These are phyloP conservation scores for Lateolabrax maculatus DNA, from an alignment of 2,797 vertebrate species.

Conservation along the genomic window DNA sequence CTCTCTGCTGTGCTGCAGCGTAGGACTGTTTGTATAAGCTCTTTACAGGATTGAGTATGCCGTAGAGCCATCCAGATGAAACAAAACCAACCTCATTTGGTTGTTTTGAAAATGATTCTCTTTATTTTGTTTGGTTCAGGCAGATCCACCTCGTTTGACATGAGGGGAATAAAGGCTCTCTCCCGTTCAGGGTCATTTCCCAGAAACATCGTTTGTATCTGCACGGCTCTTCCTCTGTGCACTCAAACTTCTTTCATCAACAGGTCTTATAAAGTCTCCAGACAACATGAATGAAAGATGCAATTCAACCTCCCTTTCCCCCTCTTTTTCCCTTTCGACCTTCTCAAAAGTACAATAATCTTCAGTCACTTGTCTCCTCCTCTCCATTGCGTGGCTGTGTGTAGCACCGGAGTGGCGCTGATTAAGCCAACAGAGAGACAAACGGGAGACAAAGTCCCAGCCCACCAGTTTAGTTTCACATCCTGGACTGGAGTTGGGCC, in stretches of 20 bases:
- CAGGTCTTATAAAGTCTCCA: slow-evolving; percentile 78
- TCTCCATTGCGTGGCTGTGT: slow-evolving; percentile 79
- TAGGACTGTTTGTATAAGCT: slow-evolving; percentile 81
- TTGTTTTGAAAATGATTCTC: slow-evolving; percentile 81
- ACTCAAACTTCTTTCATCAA: slow-evolving; percentile 74
- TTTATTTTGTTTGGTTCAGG: slow-evolving; percentile 81
- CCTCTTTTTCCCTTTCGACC: slow-evolving; percentile 79
- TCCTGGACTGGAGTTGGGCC: slow-evolving; percentile 83
- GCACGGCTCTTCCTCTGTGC: slow-evolving; percentile 77
- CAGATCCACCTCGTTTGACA: slow-evolving; percentile 80
- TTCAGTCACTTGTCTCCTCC: slow-evolving; percentile 81
- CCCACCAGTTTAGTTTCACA: slow-evolving; percentile 86
- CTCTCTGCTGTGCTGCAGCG: slow-evolving; percentile 66
- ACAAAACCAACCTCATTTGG: slow-evolving; percentile 80
- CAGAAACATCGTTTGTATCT: slow-evolving; percentile 76
- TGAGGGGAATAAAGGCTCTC: slow-evolving; percentile 67
- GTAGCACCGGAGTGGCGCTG: slow-evolving; percentile 78
- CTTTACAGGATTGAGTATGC: slow-evolving; percentile 78
- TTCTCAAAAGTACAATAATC: slow-evolving; percentile 84
- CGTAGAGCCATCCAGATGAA: slow-evolving; percentile 82
- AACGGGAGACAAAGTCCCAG: slow-evolving; percentile 83
- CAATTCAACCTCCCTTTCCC: slow-evolving; percentile 75
- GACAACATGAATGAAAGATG: slow-evolving; percentile 81
- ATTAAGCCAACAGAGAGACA: slow-evolving; percentile 85
- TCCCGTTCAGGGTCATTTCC: slow-evolving; percentile 76